Evolutionary conservation across 2,797 vertebrate genomes (phyloP), one percentile per base, ranked within the genome.

Genomic region (Paguma larvata): DNA sequence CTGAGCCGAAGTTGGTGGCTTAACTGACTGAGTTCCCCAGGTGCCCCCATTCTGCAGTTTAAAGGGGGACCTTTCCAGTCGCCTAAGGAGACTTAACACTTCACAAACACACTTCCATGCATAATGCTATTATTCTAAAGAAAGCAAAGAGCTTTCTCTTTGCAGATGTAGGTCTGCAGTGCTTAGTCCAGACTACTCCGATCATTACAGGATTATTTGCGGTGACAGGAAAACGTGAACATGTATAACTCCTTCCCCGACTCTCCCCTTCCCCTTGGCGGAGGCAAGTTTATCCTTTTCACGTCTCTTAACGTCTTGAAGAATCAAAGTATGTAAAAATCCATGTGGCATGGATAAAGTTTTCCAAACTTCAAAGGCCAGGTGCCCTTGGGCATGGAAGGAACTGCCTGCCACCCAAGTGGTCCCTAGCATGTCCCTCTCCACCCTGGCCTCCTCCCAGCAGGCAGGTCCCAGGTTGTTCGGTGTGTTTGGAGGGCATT

Each of bases 351-450:
- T 10, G 48, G 53, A 34, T 75, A 25, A 72, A 87, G n/a, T 70
- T 95, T 96, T 79, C n/a, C 41, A 21, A 84, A 86, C 53, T 97
- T 94, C 93, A 84, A 91, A 97, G 80, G 44, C 87, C 65, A 73
- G 53, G 41, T 91, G 90, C 59, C 95, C 34, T 72, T 56, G 82
- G 79, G 88, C 78, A 46, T 3, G 5, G 91, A 89, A 92, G 63
- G 67, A 68, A 32, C 12, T 19, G 23, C 92, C 68, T 72, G 77
- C 85, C 88, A 85, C 90, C 88, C 68, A 93, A 77, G 72, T 68
- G 67, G 38, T 94, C 73, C 25, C 13, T 4, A 46, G 56, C 27
- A 2, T 5, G 27, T 12, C 16, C 46, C 51, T 53, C 15, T 16
- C 15, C 14, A 12, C 8, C 8, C 23, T 18, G 8, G 51, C n/a